A percentile compares a stretch with the other conserved stretches of the same genome.
phyloP scores from a whole-genome alignment of 2,113 vertebrate genomes.

The Dryoscopus gambensis region DNA sequence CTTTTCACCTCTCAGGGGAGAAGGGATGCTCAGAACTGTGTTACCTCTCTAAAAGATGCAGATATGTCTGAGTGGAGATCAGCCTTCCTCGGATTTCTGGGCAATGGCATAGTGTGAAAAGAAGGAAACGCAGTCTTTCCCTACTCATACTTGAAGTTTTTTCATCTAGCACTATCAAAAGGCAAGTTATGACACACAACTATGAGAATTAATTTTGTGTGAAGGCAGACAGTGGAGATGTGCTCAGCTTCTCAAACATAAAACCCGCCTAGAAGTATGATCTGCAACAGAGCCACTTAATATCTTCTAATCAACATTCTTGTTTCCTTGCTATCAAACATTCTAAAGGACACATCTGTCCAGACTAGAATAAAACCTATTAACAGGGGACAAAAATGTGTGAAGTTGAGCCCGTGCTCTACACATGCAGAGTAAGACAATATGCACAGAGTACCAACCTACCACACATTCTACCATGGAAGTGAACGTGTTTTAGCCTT shows the following conservation, averaged over 20 bases:
- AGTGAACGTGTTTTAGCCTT: not conserved
- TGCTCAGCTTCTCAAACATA: not conserved
- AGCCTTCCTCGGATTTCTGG: not conserved
- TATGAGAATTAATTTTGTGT: not conserved
- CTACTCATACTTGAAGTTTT: not conserved
- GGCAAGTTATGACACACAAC: not conserved
- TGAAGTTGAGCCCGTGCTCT: not conserved
- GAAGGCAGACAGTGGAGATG: not conserved
- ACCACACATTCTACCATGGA: not conserved
- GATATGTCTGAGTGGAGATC: not conserved
- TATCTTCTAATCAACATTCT: not conserved
- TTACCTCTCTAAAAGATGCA: not conserved
- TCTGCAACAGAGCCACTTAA: not conserved
- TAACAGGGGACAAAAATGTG: not conserved
- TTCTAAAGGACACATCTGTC: not conserved
- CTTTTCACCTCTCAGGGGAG: not conserved
- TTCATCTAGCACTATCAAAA: not conserved
- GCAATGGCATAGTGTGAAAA: not conserved
- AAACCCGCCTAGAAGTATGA: not conserved
- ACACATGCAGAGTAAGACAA: not conserved
- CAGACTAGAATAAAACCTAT: not conserved
- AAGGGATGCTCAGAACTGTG: not conserved
- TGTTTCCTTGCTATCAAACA: not conserved
- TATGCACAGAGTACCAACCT: not conserved
- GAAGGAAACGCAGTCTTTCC: not conserved